Evolutionary conservation across 2,797 vertebrate species (phyloP).

Genomic region (Hyperoplus lanceolatus): DNA sequence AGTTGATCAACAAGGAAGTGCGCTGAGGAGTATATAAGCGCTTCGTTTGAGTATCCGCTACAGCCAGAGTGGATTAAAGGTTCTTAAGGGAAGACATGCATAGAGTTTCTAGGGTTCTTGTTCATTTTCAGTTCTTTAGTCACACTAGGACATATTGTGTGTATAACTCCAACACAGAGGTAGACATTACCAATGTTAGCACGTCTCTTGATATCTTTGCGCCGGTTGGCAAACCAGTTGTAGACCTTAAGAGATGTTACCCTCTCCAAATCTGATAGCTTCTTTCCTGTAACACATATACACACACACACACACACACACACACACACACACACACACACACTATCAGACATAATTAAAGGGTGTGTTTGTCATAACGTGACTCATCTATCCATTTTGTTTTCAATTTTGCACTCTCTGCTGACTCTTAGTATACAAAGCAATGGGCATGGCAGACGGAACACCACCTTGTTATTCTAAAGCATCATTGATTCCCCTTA

Average conservation of each 20-base stretch:
- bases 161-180: slow-evolving; percentile 13
- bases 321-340: too few relatives aligned
- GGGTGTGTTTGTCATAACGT: neutral
- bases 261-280: slow-evolving; percentile 96
- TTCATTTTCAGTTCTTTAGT: neutral
- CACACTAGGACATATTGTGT: neutral
- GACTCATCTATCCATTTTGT: neutral
- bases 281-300: slow-evolving; percentile 87
- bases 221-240: slow-evolving; percentile 99
- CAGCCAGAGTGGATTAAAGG: too few relatives aligned
- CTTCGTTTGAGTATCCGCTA: neutral
- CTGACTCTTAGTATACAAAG: too few relatives aligned
- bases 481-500: neutral
- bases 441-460: too few relatives aligned
- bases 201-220: slow-evolving; percentile 98
- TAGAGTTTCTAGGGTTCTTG: neutral
- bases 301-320: slow-evolving; percentile 8
- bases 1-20: neutral
- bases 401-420: neutral
- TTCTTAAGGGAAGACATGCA: neutral
- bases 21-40: neutral
- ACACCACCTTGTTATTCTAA: neutral
- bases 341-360: neutral
- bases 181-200: slow-evolving; percentile 97
- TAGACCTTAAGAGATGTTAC: slow-evolving; percentile 98